phyloP scores from a whole-genome alignment of 2,888 invertebrate species.

The Aphodius sticticus region DNA sequence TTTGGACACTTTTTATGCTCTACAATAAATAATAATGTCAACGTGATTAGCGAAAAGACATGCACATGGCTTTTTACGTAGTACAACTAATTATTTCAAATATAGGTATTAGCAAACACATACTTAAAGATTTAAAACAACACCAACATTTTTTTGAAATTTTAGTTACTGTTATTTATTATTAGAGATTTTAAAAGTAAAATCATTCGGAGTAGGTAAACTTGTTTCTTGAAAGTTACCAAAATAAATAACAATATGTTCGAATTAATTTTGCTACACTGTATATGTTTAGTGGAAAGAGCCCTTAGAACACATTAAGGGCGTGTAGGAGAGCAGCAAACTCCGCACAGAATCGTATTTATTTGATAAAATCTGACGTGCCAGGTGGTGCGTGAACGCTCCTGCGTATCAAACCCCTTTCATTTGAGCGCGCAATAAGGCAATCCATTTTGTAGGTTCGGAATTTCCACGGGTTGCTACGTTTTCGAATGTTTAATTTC shows the following conservation, averaged over 20 bases:
- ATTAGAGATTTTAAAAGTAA: too few relatives aligned
- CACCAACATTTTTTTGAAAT: too few relatives aligned
- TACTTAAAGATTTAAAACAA: too few relatives aligned
- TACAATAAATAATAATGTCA: too few relatives aligned
- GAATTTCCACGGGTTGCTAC: background rate
- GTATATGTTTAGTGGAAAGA: background rate
- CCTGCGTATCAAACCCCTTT: conserved; percentile 49
- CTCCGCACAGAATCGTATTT: conserved; percentile 42
- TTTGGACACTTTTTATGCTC: too few relatives aligned
- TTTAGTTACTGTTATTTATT: too few relatives aligned
- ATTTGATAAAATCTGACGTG: conserved; percentile 44
- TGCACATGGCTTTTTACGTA: too few relatives aligned
- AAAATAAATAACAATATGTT: background rate
- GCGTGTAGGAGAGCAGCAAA: background rate
- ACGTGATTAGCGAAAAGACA: too few relatives aligned
- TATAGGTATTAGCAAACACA: too few relatives aligned
- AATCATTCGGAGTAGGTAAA: too few relatives aligned
- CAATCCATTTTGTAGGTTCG: conserved; percentile 37
- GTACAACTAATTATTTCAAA: too few relatives aligned
- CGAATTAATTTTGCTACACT: background rate
- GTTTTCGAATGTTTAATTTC: conserved; percentile 4
- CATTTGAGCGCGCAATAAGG: conserved; percentile 49
- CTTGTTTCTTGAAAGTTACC: too few relatives aligned
- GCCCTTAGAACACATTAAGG: conserved; percentile 4
- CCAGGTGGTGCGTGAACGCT: conserved; percentile 48